Base-by-base conservation (phyloP, 2,797 vertebrate genomes). In the Tenualosa ilisha region DNA sequence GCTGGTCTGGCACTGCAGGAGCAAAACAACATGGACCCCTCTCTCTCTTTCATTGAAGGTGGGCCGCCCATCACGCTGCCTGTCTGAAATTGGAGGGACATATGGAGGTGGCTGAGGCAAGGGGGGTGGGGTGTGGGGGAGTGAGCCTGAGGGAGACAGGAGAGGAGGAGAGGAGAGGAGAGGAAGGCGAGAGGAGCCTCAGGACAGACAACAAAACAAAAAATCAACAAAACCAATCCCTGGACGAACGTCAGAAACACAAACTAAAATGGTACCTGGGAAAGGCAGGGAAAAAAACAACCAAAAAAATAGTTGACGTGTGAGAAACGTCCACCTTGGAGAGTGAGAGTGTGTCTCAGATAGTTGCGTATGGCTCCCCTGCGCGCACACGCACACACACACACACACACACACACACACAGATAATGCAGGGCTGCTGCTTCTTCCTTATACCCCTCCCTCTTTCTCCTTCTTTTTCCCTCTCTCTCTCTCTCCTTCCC, bases 11-110 rank as follows among this genome's bases (percentile, higher is more conserved):
- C 84, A 85, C 87, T 86, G 17, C 1, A 86, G 84, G 84, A 88
- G 84, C 85, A 91, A 91, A 93, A 92, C 90, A 90, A 89, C 85
- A 8, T 6, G 31, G 89, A 91, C 90, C 85, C 17, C 24, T 65
- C 83, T 84, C 85, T 49, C 85, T 87, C 83, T 85, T 63, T 13
- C 6, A 82, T 9, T 0, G 82, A 0, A 8, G 54, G 79, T 90
- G 83, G 87, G 89, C 83, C 84, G 92, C 85, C 91, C 90, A 81
- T 90, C 89, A 79, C 88, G 54, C 86, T 93, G 93, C 93, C 93
- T 92, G 94, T 90, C 86, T 91, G 91, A 91, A 94, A 91, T 86
- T 68, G 86, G 85, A 86, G 81, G 81, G 54, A 85, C 82, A 79
- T 53, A 22, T 43, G n/a, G 82, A 89, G 84, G 86, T 6, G 86